phyloP scores from a whole-genome alignment of 2,113 vertebrate species.

The Bos javanicus region DNA sequence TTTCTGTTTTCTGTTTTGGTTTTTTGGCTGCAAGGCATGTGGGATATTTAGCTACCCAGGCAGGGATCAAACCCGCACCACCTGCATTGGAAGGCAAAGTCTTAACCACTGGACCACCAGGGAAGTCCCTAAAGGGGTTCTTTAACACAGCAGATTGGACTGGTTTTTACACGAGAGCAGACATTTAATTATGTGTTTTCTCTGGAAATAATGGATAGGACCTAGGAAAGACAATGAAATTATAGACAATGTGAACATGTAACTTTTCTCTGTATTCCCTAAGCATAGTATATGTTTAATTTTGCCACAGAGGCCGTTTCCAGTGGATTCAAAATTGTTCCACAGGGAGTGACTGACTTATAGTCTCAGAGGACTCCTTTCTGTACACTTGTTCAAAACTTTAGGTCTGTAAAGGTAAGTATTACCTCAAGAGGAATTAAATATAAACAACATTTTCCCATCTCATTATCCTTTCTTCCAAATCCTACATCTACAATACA shows the following conservation, averaged over 20 bases:
- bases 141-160: background rate
- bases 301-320: background rate
- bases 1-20: background rate
- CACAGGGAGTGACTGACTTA: background rate
- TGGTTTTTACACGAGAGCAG: background rate
- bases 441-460: background rate
- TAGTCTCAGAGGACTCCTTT: background rate
- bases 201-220: background rate
- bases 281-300: background rate
- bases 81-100: background rate
- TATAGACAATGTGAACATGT: background rate
- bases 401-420: background rate
- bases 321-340: background rate
- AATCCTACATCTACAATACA: background rate
- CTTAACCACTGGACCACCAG: background rate
- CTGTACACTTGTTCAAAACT: background rate
- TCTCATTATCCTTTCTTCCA: background rate
- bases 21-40: background rate
- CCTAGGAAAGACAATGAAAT: background rate
- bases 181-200: background rate
- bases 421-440: background rate
- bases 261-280: background rate
- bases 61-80: background rate
- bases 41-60: background rate
- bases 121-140: background rate